A percentile compares a stretch with the other conserved stretches of the same genome.
Evolutionary conservation across 1,140 invertebrate species (phyloP).

Genomic region (Chironomus tepperi): DNA sequence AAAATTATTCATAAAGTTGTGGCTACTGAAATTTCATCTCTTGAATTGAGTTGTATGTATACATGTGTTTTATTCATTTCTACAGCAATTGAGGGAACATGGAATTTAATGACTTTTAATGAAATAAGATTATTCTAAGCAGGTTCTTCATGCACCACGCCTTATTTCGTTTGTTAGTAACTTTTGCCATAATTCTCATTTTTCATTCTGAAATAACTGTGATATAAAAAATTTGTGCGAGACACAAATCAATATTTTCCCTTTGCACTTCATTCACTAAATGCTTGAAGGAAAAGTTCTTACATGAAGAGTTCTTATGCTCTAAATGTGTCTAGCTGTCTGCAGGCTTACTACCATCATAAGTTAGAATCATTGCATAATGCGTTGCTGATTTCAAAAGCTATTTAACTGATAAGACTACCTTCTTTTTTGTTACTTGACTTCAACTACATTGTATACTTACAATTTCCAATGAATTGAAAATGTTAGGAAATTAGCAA

Average conservation of each 20-base stretch:
- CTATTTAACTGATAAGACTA: no score
- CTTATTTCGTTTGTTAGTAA: conserved; percentile 3
- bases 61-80: neutral
- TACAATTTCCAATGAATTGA: neutral
- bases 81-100: neutral
- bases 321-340: no score
- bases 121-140: conserved; percentile 18
- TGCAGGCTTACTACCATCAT: no score
- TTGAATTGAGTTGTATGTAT: neutral
- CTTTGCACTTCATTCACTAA: no score
- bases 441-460: neutral
- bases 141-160: neutral
- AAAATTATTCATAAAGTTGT: conserved; percentile 9
- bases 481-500: neutral
- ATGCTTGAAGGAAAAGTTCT: no score
- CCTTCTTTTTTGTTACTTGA: neutral
- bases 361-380: no score
- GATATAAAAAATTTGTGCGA: neutral
- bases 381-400: no score
- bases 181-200: neutral
- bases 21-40: neutral
- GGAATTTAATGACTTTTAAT: conserved; percentile 21
- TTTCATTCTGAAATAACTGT: neutral
- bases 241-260: neutral
- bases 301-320: no score